Evolutionary conservation across 2,888 invertebrate genomes (phyloP).

Genomic region (Endomychus coccineus): DNA sequence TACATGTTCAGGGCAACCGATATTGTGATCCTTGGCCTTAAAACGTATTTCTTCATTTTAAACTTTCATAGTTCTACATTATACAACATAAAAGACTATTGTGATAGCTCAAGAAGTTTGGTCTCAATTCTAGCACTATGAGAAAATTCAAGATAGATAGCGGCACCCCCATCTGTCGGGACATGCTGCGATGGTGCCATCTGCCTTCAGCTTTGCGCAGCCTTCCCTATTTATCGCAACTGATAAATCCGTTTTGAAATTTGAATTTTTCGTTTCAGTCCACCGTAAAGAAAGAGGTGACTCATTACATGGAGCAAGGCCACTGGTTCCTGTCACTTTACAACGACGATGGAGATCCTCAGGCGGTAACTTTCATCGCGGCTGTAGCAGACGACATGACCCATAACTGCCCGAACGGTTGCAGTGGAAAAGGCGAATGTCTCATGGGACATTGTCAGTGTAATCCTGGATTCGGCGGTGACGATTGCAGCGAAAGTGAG

Average conservation of each 20-base stretch:
- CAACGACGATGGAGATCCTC: constrained; percentile 90
- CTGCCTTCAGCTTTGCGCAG: too few relatives aligned
- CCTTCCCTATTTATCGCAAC: too few relatives aligned
- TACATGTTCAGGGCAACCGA: too few relatives aligned
- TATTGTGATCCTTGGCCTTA: too few relatives aligned
- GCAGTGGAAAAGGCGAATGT: constrained; percentile 95
- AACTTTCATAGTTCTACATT: too few relatives aligned
- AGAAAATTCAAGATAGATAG: too few relatives aligned
- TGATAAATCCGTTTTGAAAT: neutral
- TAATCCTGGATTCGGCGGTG: constrained; percentile 92
- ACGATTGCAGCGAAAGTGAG: constrained; percentile 94
- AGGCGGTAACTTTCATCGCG: constrained; percentile 78
- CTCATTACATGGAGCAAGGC: constrained; percentile 92
- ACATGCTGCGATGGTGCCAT: too few relatives aligned
- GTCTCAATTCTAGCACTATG: too few relatives aligned
- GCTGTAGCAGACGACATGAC: constrained; percentile 86
- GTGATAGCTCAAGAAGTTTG: too few relatives aligned
- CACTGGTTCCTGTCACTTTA: constrained; percentile 94
- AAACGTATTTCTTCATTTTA: too few relatives aligned
- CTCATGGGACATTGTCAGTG: constrained; percentile 92
- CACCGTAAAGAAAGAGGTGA: constrained; percentile 83
- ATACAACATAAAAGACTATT: too few relatives aligned
- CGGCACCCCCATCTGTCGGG: too few relatives aligned
- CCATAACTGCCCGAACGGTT: constrained; percentile 91
- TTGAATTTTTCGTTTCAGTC: constrained; percentile 48